A percentile compares a stretch with the other conserved stretches of the same genome.
Evolutionary conservation across 1,140 invertebrate genomes (phyloP).

Genomic region (Physella acuta): DNA sequence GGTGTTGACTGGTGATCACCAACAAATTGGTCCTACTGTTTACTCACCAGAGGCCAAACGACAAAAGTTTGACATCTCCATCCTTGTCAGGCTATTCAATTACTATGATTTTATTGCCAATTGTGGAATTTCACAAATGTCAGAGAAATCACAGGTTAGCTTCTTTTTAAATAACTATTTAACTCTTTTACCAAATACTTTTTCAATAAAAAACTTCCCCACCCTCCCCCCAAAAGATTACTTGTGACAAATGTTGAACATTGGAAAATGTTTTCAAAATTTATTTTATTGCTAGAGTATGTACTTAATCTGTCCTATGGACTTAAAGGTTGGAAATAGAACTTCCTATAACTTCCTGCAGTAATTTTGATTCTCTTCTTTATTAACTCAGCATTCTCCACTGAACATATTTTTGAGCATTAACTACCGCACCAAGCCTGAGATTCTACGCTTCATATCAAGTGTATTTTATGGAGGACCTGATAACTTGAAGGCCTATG

Average conservation of each 20-base stretch:
- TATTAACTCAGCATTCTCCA: constrained; percentile 28
- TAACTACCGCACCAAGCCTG: constrained; percentile 82
- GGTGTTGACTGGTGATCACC: constrained; percentile 51
- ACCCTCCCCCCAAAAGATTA: no score
- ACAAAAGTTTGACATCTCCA: constrained; percentile 48
- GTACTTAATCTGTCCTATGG: no score
- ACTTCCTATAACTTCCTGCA: no score
- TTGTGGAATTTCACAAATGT: constrained; percentile 1
- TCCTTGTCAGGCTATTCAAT: constrained; percentile 49
- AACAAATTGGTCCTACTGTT: constrained; percentile 50
- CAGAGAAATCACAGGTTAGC: constrained; percentile 19
- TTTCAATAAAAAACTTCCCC: no score
- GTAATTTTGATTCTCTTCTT: constrained; percentile 17
- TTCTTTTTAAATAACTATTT: no score
- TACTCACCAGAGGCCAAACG: constrained; percentile 47
- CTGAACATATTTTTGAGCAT: constrained; percentile 62
- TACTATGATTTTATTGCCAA: constrained; percentile 45
- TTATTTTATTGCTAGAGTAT: no score
- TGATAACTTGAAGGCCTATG: constrained; percentile 41
- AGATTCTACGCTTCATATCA: constrained; percentile 79
- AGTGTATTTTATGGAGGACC: constrained; percentile 78
- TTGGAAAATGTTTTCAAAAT: no score
- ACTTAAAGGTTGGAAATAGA: no score
- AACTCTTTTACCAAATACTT: no score
- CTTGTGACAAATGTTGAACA: no score